Evolutionary conservation across 2,113 vertebrate species (phyloP), one percentile per base, ranked within the genome.

Genomic region (Litocranius walleri): DNA sequence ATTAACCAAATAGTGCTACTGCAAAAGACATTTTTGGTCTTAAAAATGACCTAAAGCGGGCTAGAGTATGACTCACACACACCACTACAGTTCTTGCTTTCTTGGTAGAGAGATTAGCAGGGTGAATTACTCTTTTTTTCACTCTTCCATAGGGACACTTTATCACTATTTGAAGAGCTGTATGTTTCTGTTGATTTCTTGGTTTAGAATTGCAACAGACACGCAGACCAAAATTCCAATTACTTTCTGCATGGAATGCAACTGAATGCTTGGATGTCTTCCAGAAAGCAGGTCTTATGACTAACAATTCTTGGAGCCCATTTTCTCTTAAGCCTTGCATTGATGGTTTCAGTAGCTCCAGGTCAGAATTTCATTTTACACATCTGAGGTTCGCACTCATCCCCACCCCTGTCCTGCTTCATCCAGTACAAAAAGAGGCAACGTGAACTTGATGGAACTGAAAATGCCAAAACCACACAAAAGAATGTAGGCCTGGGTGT

Each of bases 191-290:
- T 71, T 19, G 27, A 54, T 87, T 83, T 36, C 84, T 64, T 82
- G 94, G 82, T 97, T 93, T 96, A 80, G 30, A 94, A 87, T 45
- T 59, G 80, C 83, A 36, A 17, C 83, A 95, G 64, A 94, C 33
- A 84, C 54, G 43, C 25, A 29, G 77, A 52, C 48, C 81, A 95
- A 78, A 96, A 48, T 86, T 88, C 71, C 54, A 10, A 12, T 56
- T 77, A 8, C 85, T 89, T 93, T 74, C 81, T 11, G 80, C 50
- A 45, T 61, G 83, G 87, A 96, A 92, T 56, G 62, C 40, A 84
- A 52, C 45, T 29, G 52, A 33, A 10, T 6, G 7, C 57, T 33
- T 12, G 0, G 0, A 52, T 9, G 6, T 71, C 64, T 92, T 81
- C 62, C 77, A n/a, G 7, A 43, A 27, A 74, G 50, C 57, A 93